Conservation (phyloP, 1,140 invertebrate species). For the Zaprionus lachaisei region DNA sequence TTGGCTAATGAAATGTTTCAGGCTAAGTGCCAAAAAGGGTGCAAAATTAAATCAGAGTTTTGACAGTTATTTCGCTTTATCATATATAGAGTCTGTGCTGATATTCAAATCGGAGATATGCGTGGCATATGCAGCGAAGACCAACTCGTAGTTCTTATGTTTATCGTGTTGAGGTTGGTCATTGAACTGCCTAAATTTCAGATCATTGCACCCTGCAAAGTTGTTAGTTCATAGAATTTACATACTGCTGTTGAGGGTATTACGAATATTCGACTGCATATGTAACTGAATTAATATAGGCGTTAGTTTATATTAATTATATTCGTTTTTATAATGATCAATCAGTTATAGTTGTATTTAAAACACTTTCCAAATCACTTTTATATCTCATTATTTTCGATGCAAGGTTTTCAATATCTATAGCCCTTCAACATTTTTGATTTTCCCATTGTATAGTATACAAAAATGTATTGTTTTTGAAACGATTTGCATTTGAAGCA, state of each 20-base stretch:
- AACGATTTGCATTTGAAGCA: constrained; percentile 30
- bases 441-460: background rate
- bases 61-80: background rate
- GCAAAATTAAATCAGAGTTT: constrained; percentile 20
- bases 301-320: background rate
- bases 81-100: too few relatives aligned
- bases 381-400: background rate
- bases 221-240: constrained; percentile 23
- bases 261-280: background rate
- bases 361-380: background rate
- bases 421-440: background rate
- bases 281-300: background rate
- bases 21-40: constrained; percentile 37
- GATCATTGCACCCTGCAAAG: constrained; percentile 55
- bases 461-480: background rate
- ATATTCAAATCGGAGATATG: background rate
- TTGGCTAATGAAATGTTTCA: constrained; percentile 64
- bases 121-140: background rate
- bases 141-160: constrained; percentile 1
- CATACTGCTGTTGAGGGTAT: background rate
- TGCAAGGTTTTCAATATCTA: background rate
- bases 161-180: constrained; percentile 61
- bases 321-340: too few relatives aligned
- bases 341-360: background rate
- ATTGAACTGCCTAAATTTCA: constrained; percentile 48